Base-by-base conservation (phyloP, 2,113 vertebrate genomes). In the Neogobius melanostomus region DNA sequence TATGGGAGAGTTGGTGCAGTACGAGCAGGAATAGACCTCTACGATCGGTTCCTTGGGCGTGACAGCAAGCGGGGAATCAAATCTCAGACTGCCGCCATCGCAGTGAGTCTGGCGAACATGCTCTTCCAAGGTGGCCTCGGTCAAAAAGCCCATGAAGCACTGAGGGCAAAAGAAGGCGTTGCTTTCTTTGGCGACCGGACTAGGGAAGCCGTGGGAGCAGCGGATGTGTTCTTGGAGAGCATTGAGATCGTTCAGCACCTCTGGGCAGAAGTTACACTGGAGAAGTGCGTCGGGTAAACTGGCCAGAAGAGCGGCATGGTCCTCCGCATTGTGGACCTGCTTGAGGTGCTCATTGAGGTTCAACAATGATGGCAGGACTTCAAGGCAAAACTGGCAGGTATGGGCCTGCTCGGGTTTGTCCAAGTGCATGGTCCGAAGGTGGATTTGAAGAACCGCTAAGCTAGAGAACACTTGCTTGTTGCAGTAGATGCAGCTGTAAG, bases 121-220 rank as follows among this genome's bases (percentile, higher is more conserved):
- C 89, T 98, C 97, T 85, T 99, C 97, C 61, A 99, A 92, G 15
- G 97, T 97, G 84, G 94, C 92, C 93, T 99, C 97, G 50, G 97
- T 99, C 89, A 99, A 93, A 90, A 99, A 99, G 6, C 98, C 98
- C 96, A 98, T 96, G 87, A 98, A 97, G 89, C 98, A 99, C 79
- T 98, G 97, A 51, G 98, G 97, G 78, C 98, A 99, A 90, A 99
- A 99, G 91, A 99, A 99, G 0, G 97, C 96, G 70, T 99, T 99
- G 87, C 96, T 99, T 81, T 98, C 97, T 84, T 97, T 98, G 69
- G 96, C 95, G 63, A 93, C 93, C 6, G 96, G 95, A 70, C 95
- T 98, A 14, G 95, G 94, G 87, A 98, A 97, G 42, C 96, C 95
- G 36, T 99, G 97, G 72, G 95, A 96, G 88, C 96, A 97, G 67